phyloP scores from a whole-genome alignment of 2,888 invertebrate genomes.

The Dryadula phaetusa region DNA sequence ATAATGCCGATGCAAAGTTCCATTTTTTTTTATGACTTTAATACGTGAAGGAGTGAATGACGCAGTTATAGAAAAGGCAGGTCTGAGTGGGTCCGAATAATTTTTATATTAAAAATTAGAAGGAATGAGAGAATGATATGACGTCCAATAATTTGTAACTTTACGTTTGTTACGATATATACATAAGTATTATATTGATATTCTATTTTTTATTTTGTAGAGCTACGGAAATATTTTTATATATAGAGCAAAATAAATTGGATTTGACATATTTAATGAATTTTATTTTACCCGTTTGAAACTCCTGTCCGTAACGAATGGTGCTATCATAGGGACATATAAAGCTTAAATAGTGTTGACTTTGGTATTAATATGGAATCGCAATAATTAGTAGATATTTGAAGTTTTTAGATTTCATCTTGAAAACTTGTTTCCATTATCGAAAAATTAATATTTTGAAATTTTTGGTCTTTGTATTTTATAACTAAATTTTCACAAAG shows the following conservation, averaged over 20 bases:
- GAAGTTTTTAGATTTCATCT: no score
- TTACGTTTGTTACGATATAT: slow-evolving; percentile 66
- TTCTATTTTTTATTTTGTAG: slow-evolving; percentile 78
- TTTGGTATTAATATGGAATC: no score
- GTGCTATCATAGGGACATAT: no score
- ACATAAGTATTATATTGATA: slow-evolving; percentile 79
- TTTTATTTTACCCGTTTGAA: slow-evolving; percentile 15
- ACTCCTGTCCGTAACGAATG: no score
- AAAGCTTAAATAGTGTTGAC: no score
- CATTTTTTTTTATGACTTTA: slow-evolving; percentile 31
- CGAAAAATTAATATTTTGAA: no score
- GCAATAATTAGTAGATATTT: no score
- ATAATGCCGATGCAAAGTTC: slow-evolving; percentile 1
- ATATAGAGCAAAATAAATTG: slow-evolving; percentile 78
- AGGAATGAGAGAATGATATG: slow-evolving; percentile 73
- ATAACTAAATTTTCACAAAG: no score
- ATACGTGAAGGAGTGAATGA: slow-evolving; percentile 57
- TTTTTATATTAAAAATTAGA: slow-evolving; percentile 83
- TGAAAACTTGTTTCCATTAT: no score
- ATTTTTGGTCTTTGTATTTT: no score
- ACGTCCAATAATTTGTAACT: slow-evolving; percentile 73
- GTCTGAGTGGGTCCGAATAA: slow-evolving; percentile 70
- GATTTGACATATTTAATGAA: slow-evolving; percentile 60
- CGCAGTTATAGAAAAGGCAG: slow-evolving; percentile 51
- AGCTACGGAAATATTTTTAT: slow-evolving; percentile 75